Base-by-base conservation (phyloP, 2,113 vertebrate species). In the Sinocyclocheilus grahami region DNA sequence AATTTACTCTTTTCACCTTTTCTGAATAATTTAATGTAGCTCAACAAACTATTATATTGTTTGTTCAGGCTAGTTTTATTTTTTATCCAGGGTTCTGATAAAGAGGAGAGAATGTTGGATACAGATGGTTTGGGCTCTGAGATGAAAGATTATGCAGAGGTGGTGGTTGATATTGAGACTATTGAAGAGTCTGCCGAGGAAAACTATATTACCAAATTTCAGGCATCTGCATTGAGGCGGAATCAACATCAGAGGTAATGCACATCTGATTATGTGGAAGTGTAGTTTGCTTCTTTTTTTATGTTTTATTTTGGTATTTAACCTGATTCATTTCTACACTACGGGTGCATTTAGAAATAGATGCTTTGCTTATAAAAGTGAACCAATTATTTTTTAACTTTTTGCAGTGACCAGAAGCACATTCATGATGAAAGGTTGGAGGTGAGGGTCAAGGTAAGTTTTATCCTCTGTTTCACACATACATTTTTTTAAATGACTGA, bases 101-200 rank as follows among this genome's bases (percentile, higher is more conserved):
- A 53, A 14, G 33, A 33, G 20, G 74, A 79, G 20, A 58, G 7
- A 24, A 72, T 27, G 58, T 65, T 37, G 24, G 9, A 85, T 78
- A 42, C 24, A 5, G 69, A 60, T 48, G 30, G 24, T 30, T 16
- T 51, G 24, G 24, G 13, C 13, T 42, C 58, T 24, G 5, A 80
- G 5, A 18, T 75, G 5, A 58, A 55, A 11, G 58, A 75, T 84
- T 67, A 53, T 16, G 39, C 13, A 48, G 85, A 86, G 37, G 71
- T 74, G 63, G 72, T 80, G 67, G 83, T 90, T 83, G 89, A 90
- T 71, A 86, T 90, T 24, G 89, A 90, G 82, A 87, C 87, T 0
- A 13, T 87, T 69, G 86, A 90, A 14, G 82, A 85, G 18, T 48
- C 65, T 33, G 9, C n/a, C 48, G 80, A 83, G 13, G 72, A 86